phyloP scores from a whole-genome alignment of 1,140 invertebrate species.

The Drosophila oshimai region DNA sequence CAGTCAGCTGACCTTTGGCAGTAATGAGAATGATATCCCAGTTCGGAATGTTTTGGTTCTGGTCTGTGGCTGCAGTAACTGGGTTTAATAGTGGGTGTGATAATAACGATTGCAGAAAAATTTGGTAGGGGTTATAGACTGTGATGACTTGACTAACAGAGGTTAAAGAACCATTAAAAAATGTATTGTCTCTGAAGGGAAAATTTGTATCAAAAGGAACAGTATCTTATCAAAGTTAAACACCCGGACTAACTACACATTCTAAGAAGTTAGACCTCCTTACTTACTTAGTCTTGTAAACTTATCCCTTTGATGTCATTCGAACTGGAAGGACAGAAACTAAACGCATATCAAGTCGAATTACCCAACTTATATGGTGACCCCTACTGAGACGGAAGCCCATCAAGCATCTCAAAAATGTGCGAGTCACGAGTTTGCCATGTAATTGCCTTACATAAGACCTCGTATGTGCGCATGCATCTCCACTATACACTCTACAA shows the following conservation, averaged over 20 bases:
- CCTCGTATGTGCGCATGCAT: neutral
- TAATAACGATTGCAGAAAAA: neutral
- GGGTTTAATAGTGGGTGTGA: conserved; percentile 2
- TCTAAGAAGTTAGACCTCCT: no score
- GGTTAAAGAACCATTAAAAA: no score
- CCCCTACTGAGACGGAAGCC: neutral
- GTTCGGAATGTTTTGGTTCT: neutral
- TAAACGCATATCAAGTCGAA: conserved; percentile 17
- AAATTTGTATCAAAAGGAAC: no score
- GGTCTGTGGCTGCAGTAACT: neutral
- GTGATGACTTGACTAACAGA: no score
- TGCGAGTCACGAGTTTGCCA: conserved; percentile 10
- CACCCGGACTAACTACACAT: no score
- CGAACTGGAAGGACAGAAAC: neutral
- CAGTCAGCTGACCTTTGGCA: conserved; percentile 58
- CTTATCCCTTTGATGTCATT: neutral
- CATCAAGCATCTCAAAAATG: conserved; percentile 4
- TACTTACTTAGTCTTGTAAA: neutral
- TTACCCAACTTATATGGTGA: neutral
- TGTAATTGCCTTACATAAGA: conserved; percentile 10
- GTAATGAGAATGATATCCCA: conserved; percentile 55
- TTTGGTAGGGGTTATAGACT: no score
- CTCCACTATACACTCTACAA: no score
- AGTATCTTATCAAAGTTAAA: no score
- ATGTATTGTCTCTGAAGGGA: no score